These are phyloP conservation scores for Hippotragus niger DNA, from an alignment of 2,113 vertebrate species.

Conservation along the genomic window DNA sequence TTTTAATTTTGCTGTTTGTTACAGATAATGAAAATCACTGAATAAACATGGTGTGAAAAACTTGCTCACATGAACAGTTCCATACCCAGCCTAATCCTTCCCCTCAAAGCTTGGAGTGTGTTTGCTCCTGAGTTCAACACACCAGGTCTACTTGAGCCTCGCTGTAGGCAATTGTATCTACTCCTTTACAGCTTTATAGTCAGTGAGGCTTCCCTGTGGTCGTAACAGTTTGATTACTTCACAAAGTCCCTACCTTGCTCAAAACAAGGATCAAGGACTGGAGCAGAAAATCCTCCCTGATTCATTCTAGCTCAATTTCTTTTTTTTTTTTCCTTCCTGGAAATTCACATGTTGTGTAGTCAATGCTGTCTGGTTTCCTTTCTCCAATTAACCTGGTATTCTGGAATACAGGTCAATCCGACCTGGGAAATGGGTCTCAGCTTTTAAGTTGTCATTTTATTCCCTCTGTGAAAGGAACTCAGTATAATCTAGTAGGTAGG, in stretches of 20 bases:
- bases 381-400: not conserved
- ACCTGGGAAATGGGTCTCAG: not conserved
- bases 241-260: not conserved
- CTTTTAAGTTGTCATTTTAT: not conserved
- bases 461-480: not conserved
- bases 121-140: not conserved
- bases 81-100: not conserved
- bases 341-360: not conserved
- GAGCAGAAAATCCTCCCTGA: not conserved
- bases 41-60: not conserved
- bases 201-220: not conserved
- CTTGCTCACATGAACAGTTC: not conserved
- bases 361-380: not conserved
- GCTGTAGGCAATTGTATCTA: not conserved
- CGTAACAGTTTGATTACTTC: not conserved
- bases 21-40: not conserved
- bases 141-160: not conserved
- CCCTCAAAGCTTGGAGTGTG: not conserved
- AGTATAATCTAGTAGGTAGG: not conserved
- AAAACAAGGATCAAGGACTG: not conserved
- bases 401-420: not conserved
- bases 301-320: not conserved
- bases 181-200: not conserved
- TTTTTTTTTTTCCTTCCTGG: not conserved
- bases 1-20: conserved; percentile 7